Conservation (phyloP, 2,797 vertebrate species). For the Phoxinus dragarum region DNA sequence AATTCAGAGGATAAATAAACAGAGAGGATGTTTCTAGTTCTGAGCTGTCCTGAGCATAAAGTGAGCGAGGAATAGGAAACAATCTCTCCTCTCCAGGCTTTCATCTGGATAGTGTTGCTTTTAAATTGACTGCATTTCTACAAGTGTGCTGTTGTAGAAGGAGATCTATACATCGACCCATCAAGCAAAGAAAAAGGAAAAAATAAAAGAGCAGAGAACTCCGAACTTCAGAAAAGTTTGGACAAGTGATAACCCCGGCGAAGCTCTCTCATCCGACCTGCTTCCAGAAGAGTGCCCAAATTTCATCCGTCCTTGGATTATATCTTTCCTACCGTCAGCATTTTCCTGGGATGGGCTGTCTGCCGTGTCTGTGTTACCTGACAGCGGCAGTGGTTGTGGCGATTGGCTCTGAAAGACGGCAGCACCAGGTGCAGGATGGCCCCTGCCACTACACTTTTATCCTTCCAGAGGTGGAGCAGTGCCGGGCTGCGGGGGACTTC, state of each 20-base stretch:
- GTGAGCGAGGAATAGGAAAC: slow-evolving; percentile 68
- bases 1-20: slow-evolving; percentile 55
- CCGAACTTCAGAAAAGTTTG: slow-evolving; percentile 42
- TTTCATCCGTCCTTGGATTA: slow-evolving; percentile 22
- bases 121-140: slow-evolving; percentile 40
- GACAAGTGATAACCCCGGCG: slow-evolving; percentile 35
- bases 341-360: slow-evolving; percentile 69
- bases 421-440: slow-evolving; percentile 82
- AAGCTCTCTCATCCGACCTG: slow-evolving; percentile 29
- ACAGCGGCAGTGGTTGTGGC: slow-evolving; percentile 54
- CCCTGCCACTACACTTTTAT: slow-evolving; percentile 85
- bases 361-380: slow-evolving; percentile 71
- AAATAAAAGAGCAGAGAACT: slow-evolving; percentile 32
- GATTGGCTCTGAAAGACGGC: slow-evolving; percentile 70
- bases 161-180: slow-evolving; percentile 43
- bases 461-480: slow-evolving; percentile 82
- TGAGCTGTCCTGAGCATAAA: slow-evolving; percentile 64
- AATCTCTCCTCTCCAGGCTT: slow-evolving; percentile 65
- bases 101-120: slow-evolving; percentile 37
- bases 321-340: slow-evolving; percentile 28
- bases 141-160: slow-evolving; percentile 55
- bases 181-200: slow-evolving; percentile 49
- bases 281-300: slow-evolving; percentile 37
- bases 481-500: slow-evolving; percentile 71
- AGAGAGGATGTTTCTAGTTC: slow-evolving; percentile 70